Conservation (phyloP, 1,140 invertebrate genomes). For the Kradibia gibbosae region DNA sequence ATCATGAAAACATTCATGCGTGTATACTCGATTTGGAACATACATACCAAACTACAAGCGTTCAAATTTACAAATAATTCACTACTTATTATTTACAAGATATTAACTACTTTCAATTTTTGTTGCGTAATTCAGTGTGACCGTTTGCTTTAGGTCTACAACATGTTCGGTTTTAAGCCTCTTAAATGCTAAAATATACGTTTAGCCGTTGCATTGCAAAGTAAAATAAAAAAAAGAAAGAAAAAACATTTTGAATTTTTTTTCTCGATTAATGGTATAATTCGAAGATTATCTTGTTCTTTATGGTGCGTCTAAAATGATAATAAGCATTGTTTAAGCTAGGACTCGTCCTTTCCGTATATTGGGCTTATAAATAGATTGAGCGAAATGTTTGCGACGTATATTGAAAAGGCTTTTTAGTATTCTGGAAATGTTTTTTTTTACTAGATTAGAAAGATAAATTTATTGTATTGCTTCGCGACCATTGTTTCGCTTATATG, state of each 20-base stretch:
- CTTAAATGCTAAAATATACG: neutral
- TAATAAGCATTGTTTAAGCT: neutral
- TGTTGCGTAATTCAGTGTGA: neutral
- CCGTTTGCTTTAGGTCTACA: neutral
- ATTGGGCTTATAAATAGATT: conserved; percentile 1
- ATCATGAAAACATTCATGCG: too few relatives aligned
- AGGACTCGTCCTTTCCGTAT: neutral
- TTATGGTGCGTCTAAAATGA: neutral
- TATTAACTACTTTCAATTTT: neutral
- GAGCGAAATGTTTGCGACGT: neutral
- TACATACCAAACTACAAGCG: neutral
- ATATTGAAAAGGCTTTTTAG: neutral
- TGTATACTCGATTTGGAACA: neutral
- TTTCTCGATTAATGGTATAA: neutral
- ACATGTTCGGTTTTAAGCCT: neutral
- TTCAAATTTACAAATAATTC: neutral
- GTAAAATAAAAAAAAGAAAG: neutral
- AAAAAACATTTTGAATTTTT: neutral
- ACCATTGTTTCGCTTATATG: neutral
- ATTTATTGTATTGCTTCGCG: neutral
- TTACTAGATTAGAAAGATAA: conserved; percentile 3
- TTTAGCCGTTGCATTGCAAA: neutral
- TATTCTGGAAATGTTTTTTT: neutral
- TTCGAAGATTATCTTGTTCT: neutral
- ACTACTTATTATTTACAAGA: too few relatives aligned